These are phyloP conservation scores for Cyprinus carpio DNA, from an alignment of 2,113 vertebrate species.

Conservation along the genomic window DNA sequence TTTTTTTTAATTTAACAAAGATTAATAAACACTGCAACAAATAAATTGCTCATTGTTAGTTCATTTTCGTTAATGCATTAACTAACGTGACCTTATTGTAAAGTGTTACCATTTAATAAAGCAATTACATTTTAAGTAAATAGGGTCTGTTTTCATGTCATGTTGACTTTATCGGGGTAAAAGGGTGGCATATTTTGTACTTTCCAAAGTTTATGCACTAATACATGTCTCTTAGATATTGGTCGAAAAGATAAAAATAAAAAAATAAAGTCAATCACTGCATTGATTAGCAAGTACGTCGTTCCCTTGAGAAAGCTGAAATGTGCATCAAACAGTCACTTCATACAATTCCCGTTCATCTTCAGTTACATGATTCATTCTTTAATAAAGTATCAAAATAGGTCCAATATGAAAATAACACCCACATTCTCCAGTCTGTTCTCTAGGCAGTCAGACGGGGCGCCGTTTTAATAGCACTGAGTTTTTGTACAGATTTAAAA, in stretches of 20 bases:
- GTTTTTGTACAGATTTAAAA: background rate
- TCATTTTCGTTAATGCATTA: too few relatives aligned
- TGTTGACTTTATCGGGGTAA: background rate
- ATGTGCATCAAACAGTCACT: background rate
- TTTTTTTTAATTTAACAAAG: too few relatives aligned
- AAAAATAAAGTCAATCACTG: background rate
- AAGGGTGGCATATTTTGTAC: background rate
- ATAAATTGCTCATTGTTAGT: too few relatives aligned
- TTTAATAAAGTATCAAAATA: constrained; percentile 44
- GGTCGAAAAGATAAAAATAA: background rate
- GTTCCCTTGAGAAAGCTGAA: constrained; percentile 9
- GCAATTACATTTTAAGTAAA: background rate
- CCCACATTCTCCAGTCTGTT: constrained; percentile 18
- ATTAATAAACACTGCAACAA: too few relatives aligned
- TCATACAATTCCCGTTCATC: constrained; percentile 21
- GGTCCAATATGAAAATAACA: constrained; percentile 46
- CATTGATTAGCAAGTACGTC: background rate
- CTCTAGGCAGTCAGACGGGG: background rate
- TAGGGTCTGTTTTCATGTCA: background rate
- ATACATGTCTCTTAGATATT: background rate
- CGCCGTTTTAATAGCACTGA: background rate
- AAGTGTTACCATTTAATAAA: too few relatives aligned
- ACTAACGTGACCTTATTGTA: too few relatives aligned
- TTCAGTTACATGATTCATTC: background rate
- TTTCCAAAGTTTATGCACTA: background rate